phyloP scores from a whole-genome alignment of 64 coral and sea anemone species.

The Catalaphyllia jardinei region DNA sequence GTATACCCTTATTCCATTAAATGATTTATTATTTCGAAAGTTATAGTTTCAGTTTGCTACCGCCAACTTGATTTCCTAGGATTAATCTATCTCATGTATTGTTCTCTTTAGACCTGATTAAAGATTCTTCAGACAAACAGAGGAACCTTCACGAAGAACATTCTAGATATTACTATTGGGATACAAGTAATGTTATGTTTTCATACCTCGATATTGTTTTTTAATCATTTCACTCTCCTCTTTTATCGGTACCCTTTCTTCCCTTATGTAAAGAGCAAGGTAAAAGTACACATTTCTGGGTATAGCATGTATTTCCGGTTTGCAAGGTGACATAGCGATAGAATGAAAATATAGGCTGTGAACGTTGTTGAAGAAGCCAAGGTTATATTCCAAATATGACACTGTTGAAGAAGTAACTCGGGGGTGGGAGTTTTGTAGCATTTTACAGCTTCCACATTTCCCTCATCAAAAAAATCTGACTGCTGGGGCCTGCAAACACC shows the following conservation, averaged over 20 bases:
- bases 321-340: not conserved
- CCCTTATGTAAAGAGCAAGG: not conserved
- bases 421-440: not conserved
- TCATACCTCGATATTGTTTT: not conserved
- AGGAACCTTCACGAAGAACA: conserved; percentile 1
- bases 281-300: not conserved
- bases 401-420: not conserved
- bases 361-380: not conserved
- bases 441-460: not conserved
- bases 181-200: not conserved
- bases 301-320: conserved; percentile 13
- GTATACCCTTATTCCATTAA: not conserved
- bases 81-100: not conserved
- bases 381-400: not conserved
- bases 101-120: not conserved
- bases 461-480: not conserved
- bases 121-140: not conserved
- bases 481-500: not conserved
- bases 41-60: not conserved
- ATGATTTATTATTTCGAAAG: not conserved
- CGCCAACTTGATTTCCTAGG: not conserved
- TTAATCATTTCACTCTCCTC: not conserved
- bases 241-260: not conserved
- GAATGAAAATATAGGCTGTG: not conserved
- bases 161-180: not conserved